phyloP scores from a whole-genome alignment of 2,113 vertebrate species.

The Tenebrosternarchus preto region DNA sequence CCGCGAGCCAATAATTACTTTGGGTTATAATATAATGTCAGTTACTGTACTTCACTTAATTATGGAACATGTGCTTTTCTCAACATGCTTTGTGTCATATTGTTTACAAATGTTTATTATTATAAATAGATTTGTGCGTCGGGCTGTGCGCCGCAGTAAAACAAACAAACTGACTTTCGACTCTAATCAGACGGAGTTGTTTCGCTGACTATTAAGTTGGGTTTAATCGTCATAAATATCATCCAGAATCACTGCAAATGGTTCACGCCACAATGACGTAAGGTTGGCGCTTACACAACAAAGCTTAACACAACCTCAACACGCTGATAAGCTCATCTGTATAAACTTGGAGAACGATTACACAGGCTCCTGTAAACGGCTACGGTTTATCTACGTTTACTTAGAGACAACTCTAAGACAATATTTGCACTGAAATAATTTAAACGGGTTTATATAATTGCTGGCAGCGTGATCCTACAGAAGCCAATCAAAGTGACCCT shows the following conservation, averaged over 20 bases:
- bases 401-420: not conserved
- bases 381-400: not conserved
- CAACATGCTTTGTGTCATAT: not conserved
- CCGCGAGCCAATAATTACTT: not conserved
- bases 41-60: not conserved
- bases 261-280: not conserved
- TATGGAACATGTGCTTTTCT: not conserved
- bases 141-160: not conserved
- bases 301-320: conserved; percentile 4
- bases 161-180: too few relatives aligned
- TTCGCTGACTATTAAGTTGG: not conserved
- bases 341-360: conserved; percentile 10
- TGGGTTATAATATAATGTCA: not conserved
- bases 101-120: not conserved
- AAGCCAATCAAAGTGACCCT: conserved; percentile 9
- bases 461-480: not conserved
- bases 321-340: conserved; percentile 7
- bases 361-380: conserved; percentile 1
- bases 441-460: not conserved
- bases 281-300: not conserved
- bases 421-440: not conserved
- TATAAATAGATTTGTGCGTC: not conserved
- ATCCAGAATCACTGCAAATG: too few relatives aligned
- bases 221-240: not conserved
- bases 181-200: not conserved